These are phyloP conservation scores for Onychomys arenicola DNA, from an alignment of 2,797 vertebrate species.

Conservation along the genomic window DNA sequence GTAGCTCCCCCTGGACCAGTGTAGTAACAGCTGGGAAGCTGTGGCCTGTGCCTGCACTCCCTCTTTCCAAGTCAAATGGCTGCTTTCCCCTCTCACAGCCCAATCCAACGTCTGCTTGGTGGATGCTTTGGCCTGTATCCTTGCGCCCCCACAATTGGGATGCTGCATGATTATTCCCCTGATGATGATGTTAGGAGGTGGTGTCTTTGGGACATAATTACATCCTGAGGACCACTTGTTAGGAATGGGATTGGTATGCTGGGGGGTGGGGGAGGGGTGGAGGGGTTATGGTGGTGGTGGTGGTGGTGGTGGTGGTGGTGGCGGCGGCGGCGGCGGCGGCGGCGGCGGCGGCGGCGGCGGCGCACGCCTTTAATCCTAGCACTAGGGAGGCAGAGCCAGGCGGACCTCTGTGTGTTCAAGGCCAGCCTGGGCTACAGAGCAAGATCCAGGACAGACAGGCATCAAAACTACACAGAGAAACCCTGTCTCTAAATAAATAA, in stretches of 20 bases:
- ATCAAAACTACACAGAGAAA: too few relatives aligned
- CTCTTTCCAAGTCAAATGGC: background rate
- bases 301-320: too few relatives aligned
- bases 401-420: too few relatives aligned
- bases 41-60: background rate
- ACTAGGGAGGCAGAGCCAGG: too few relatives aligned
- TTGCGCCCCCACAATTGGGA: background rate
- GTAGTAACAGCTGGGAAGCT: background rate
- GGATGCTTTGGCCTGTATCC: background rate
- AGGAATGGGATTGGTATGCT: background rate
- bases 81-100: background rate
- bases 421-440: too few relatives aligned
- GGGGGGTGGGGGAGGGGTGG: too few relatives aligned
- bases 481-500: too few relatives aligned
- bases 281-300: too few relatives aligned
- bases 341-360: too few relatives aligned
- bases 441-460: too few relatives aligned
- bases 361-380: too few relatives aligned
- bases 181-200: background rate
- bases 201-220: background rate
- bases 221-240: background rate
- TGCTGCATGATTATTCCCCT: background rate
- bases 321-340: too few relatives aligned
- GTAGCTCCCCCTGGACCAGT: fast-evolving
- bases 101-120: background rate